Base-by-base conservation (phyloP, 2,113 vertebrate species). In the Puma concolor region DNA sequence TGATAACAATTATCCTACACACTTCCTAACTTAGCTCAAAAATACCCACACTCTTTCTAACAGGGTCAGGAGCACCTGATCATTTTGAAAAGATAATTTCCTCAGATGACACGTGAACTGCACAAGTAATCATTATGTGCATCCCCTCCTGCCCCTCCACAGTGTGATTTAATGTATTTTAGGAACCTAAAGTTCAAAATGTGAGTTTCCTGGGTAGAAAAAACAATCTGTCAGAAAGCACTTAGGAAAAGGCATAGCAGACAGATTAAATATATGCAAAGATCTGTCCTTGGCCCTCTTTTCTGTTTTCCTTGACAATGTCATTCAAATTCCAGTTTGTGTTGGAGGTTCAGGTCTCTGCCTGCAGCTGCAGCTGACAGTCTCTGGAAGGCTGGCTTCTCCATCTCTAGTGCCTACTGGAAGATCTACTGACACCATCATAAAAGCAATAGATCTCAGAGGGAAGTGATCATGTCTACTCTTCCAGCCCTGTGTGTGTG, bases 171-270 rank as follows among this genome's bases (percentile, higher is more conserved):
- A 96, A 94, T 98, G 96, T 97, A 90, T 94, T 95, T 97, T 94
- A 95, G 90, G 95, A 97, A 97, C 80, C 80, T n/a, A 31, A 97
- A 97, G 97, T 98, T 98, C 97, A 97, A 96, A 85, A 90, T 97
- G 95, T 97, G 97, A 97, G 38, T 93, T 95, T 98, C 92, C 94
- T 41, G 23, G 38, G 33, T 69, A 23, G 87, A 97, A 97, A 97
- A 93, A 96, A 77, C 38, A 63, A 96, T 82, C 96, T 95, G 90
- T 97, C 96, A 90, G 96, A 94, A 97, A 87, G 94, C 91, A 72
- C 88, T 96, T 92, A 90, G 86, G 89, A 71, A 88, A 95, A 92
- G 36, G 69, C 96, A 72, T 7, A 25, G 80, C 80, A 63, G 92
- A 90, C 54, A 67, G 44, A 33, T 88, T 11, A 88, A 92, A 66